Evolutionary conservation across 2,888 invertebrate species (phyloP), one percentile per base, ranked within the genome.

Genomic region (Drosophila histrio): DNA sequence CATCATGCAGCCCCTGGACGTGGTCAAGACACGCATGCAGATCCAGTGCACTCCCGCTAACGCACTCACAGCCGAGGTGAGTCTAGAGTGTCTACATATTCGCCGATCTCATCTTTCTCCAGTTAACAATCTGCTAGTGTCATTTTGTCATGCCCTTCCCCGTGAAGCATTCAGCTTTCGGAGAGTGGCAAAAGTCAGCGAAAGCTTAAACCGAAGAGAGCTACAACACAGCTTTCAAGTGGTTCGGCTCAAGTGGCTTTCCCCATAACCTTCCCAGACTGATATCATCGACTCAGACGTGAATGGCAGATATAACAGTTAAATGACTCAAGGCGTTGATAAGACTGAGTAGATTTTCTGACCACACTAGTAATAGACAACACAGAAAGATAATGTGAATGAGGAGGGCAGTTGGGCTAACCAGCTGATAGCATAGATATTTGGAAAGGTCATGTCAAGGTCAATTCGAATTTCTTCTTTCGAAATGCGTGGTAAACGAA

Each of bases 1-100:
- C 91, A 95, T 98, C 52, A 98, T 98, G 98, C 98, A 98, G 92
- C 98, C 98, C 0, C 92, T 98, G 90, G 98, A 98, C 92, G 93
- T 98, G 64, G 95, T 98, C 2, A 98, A 98, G 92, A 98, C 98
- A 1, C 94, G 98, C 79, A 94, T 97, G 78, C 97, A 97, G 92
- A 92, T 97, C 47, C 96, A 96, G 91, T 38, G 92, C 73, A 58
- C 58, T 1, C 72, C 75, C 9, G 30, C 32, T 0, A 22, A 34
- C 0, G 6, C 32, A 2, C 15, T 13, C 17, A 4, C 49, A 0
- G 70, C 75, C 3, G 83, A 88, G 88, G 91, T 91, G 62, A 87
- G 89, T 78, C 4, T 1, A 24, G 5, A n/a, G 8, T 3, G 36
- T 44, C 24, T 26, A 13, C 47, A 24, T 15, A 30, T 4, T 41